Base-by-base conservation (phyloP, 92 coral and sea anemone genomes). In the Phenganax marumi region DNA sequence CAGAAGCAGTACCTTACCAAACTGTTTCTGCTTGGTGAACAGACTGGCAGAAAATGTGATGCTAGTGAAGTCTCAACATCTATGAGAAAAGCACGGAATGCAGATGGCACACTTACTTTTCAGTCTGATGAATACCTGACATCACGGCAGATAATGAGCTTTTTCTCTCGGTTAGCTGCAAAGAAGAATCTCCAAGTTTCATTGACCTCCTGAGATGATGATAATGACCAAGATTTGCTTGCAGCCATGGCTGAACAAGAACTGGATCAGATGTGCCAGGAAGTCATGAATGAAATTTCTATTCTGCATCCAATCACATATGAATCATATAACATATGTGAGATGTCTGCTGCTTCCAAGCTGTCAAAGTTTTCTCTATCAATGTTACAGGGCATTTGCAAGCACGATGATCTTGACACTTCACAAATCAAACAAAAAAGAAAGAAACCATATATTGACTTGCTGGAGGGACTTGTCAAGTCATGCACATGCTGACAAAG, bases 361-460 rank as follows among this genome's bases (percentile, higher is more conserved):
- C 79, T 88, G 46, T 68, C 87, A 22, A 84, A 84, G 83, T 85
- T 88, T 33, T 80, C 88, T 17, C 50, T 88, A 61, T 18, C 77
- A 17, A 84, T 88, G 91, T 73, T 88, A 52, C 86, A 84, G 46
- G 91, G 84, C 66, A 84, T 88, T 54, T 88, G 90, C 76, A 77
- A 78, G 73, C 82, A 83, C 63, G 70, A 48, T 70, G 85, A 87
- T 13, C 78, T 87, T 19, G 90, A 87, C 74, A 84, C 70, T 14
- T 84, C 84, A 10, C 19, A 10, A n/a, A 74, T 85, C 22, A 73
- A 79, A 65, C 63, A 50, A 49, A 84, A 79, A 51, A 80, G 88
- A 79, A 85, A 88, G 82, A 88, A 85, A 33, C 91, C 91, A 17
- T 88, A 88, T 69, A 88, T 88, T 55, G 88, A 88, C 70, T 62